A percentile compares a stretch with the other conserved stretches of the same genome.
Evolutionary conservation across 2,797 vertebrate species (phyloP).

Genomic region (Alosa sapidissima): DNA sequence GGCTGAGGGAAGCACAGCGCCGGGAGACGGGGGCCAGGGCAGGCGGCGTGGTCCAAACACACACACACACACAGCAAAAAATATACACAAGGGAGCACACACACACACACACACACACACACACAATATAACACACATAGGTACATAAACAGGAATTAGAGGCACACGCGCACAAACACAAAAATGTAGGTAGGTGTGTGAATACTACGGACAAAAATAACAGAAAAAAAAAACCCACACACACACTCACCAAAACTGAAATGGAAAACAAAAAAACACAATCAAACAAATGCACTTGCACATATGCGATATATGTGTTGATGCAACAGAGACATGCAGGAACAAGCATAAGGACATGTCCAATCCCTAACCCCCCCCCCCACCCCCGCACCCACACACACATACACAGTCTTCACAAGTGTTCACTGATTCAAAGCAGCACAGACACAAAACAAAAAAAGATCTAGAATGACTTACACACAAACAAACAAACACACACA

Average conservation of each 20-base stretch:
- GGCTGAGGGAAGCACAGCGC: background rate
- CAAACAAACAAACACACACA: background rate
- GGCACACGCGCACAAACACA: background rate
- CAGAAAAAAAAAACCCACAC: background rate
- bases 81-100: background rate
- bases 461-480: slow-evolving; percentile 27
- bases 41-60: background rate
- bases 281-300: background rate
- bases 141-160: background rate
- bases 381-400: slow-evolving; percentile 19
- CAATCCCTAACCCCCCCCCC: background rate
- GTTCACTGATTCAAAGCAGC: background rate
- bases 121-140: background rate
- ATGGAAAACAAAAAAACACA: background rate
- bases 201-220: background rate
- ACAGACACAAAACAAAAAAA: slow-evolving; percentile 11
- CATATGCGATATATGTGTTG: background rate
- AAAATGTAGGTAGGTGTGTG: no score
- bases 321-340: background rate
- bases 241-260: background rate
- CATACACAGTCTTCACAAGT: background rate
- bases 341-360: background rate
- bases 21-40: background rate
- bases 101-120: background rate
- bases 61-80: background rate